phyloP scores from a whole-genome alignment of 2,888 invertebrate genomes.

The Yponomeuta evonymella region DNA sequence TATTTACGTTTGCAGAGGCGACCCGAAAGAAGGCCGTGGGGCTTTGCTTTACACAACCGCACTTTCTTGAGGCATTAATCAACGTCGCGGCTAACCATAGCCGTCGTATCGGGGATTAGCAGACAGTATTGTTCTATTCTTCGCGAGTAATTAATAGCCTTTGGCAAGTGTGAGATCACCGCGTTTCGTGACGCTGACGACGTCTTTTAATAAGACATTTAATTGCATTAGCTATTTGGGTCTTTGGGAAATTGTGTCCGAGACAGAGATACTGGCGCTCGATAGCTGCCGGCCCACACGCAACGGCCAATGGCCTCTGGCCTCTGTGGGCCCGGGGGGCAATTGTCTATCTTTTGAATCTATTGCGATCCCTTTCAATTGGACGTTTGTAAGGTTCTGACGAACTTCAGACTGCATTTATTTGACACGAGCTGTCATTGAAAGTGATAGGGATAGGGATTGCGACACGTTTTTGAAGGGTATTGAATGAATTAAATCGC shows the following conservation, averaged over 20 bases:
- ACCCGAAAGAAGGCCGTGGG: slow-evolving; percentile 60
- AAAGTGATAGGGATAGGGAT: too few relatives aligned
- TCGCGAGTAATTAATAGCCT: slow-evolving; percentile 70
- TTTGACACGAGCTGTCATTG: too few relatives aligned
- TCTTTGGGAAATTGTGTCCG: slow-evolving; percentile 51
- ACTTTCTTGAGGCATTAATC: slow-evolving; percentile 55
- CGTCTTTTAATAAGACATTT: slow-evolving; percentile 63
- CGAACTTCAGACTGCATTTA: too few relatives aligned
- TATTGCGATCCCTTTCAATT: too few relatives aligned
- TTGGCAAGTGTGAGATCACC: slow-evolving; percentile 67
- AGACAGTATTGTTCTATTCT: slow-evolving; percentile 70
- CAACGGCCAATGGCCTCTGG: slow-evolving; percentile 61
- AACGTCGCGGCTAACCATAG: slow-evolving; percentile 69
- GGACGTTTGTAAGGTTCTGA: too few relatives aligned
- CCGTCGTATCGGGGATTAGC: slow-evolving; percentile 69
- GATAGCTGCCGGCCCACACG: slow-evolving; percentile 54
- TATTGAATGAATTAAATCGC: too few relatives aligned
- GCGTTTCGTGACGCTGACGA: slow-evolving; percentile 57
- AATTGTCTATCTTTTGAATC: too few relatives aligned
- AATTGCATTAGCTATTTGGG: slow-evolving; percentile 53
- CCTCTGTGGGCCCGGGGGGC: slow-evolving; percentile 47
- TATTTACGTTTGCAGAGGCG: slow-evolving; percentile 49
- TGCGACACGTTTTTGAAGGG: too few relatives aligned
- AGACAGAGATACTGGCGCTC: slow-evolving; percentile 34
- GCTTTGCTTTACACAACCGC: slow-evolving; percentile 29